Percentiles rank a stretch among this genome's conserved stretches.
Conservation (phyloP, 2,797 vertebrate genomes). For the Micropoecilia bifurca region DNA sequence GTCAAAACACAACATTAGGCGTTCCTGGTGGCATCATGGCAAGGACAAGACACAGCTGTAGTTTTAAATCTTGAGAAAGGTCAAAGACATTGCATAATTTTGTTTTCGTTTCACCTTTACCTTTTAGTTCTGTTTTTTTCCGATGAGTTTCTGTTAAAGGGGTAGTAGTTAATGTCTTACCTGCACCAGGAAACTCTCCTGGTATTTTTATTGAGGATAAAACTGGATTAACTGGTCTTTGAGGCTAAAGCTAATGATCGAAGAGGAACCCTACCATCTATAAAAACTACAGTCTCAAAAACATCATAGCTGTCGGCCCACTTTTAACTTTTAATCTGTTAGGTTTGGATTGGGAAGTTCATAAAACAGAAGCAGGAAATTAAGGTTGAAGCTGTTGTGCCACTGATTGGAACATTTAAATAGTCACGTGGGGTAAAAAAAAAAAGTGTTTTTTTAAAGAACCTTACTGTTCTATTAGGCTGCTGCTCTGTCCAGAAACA, state of each 20-base stretch:
- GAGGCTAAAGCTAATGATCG: neutral
- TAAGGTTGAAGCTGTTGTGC: neutral
- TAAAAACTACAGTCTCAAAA: neutral
- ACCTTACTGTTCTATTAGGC: neutral
- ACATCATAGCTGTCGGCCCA: too few species aligned
- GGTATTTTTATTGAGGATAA: neutral
- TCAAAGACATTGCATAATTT: neutral
- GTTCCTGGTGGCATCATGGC: slow-evolving; percentile 36
- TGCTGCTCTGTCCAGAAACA: neutral
- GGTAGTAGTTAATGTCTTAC: neutral
- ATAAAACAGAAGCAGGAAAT: neutral
- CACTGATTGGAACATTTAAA: neutral
- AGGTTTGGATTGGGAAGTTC: neutral
- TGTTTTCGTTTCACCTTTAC: neutral
- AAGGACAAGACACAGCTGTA: neutral
- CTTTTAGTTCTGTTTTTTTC: neutral
- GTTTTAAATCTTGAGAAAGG: neutral
- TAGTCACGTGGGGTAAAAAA: neutral
- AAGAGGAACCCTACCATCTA: neutral
- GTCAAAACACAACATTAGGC: slow-evolving; percentile 50
- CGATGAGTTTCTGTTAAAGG: neutral
- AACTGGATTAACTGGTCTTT: neutral
- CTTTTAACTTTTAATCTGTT: neutral
- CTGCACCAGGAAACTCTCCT: neutral
- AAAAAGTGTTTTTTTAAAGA: too few species aligned